Base-by-base conservation (phyloP, 2,797 vertebrate species). In the Sorex maritimensis region DNA sequence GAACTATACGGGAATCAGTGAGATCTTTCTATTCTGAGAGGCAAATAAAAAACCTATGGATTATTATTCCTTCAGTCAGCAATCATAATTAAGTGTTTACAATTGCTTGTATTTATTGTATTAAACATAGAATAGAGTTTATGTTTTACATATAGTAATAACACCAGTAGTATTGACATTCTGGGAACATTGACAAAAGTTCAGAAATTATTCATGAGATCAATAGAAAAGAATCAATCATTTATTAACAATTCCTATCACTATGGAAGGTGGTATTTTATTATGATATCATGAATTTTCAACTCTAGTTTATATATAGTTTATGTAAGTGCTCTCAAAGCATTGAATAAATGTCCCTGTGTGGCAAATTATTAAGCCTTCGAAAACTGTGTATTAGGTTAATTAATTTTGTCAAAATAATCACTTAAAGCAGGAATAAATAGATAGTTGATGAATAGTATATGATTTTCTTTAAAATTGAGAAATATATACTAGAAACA, bases 321-420 rank as follows among this genome's bases (percentile, higher is more conserved):
- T 93, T 85, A 4, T 30, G 2, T 44, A 73, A 82, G 80, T 78
- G 10, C 5, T 46, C 82, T 93, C 74, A 81, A 11, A 71, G 44
- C 15, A 90, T 82, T 90, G 46, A 73, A 17, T 88, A 58, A 75
- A 83, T 86, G 90, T 52, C 21, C 61, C 88, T 52, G 14, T 7
- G 30, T 85, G 30, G 44, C 21, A 92, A 87, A 88, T 77, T 79
- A 71, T 11, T 69, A 34, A 23, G 13, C 44, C 41, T 83, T 69
- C 49, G 1, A 74, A 89, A 49, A 61, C 82, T 72, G 90, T 88
- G 15, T 58, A 83, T 67, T 71, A 86, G 2, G 15, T 75, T 65
- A 58, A 83, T 83, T 86, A 38, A 63, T 1, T 58, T 86, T 75
- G 21, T 83, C 79, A 61, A 86, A 90, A 83, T 87, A 69, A 92